Percentiles rank a stretch among this genome's conserved stretches.
phyloP scores from a whole-genome alignment of 2,113 vertebrate genomes.

The Tauraco erythrolophus region DNA sequence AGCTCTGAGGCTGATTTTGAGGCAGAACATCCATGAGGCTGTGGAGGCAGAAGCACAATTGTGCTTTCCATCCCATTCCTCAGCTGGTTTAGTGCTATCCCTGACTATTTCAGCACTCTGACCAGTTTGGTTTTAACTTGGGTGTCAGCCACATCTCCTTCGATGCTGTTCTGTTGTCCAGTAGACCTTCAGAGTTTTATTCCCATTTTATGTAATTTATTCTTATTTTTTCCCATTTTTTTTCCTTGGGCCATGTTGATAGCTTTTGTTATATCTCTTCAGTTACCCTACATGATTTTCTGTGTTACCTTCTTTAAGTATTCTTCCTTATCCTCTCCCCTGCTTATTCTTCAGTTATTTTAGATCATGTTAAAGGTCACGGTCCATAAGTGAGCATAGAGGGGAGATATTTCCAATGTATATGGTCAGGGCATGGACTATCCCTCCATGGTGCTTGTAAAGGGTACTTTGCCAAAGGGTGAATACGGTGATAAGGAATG shows the following conservation, averaged over 20 bases:
- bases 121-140: neutral
- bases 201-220: neutral
- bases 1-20: neutral
- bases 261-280: neutral
- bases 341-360: neutral
- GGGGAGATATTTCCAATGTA: neutral
- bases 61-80: neutral
- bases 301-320: neutral
- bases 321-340: neutral
- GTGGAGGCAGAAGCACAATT: neutral
- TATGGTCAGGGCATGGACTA: neutral
- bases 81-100: neutral
- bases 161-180: accelerated
- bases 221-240: neutral
- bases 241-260: neutral
- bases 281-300: neutral
- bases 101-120: neutral
- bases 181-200: neutral
- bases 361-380: neutral
- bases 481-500: neutral
- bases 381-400: neutral
- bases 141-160: neutral
- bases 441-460: accelerated
- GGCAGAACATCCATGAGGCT: neutral
- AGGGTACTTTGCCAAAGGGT: neutral